Base-by-base conservation (phyloP, 2,888 invertebrate genomes). In the Phragmatobia fuliginosa region DNA sequence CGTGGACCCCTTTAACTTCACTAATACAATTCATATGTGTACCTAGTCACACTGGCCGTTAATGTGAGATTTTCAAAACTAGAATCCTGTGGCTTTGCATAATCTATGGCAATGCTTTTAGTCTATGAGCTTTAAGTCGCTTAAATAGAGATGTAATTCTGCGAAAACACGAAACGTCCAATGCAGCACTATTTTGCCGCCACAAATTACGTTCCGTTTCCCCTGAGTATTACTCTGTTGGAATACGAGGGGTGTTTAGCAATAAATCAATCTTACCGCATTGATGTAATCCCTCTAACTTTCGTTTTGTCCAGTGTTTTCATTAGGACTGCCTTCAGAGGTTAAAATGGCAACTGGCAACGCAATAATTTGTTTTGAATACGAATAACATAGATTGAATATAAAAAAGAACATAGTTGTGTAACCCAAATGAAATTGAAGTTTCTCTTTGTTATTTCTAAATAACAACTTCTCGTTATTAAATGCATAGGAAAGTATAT, bases 251-350 rank as follows among this genome's bases (percentile, higher is more conserved):
- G 90, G 88, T 83, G 85, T 77, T 84, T 82, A 72, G 84, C 77
- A 76, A 90, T 90, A 90, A 90, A 90, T 90, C 90, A 90, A 85
- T 86, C 80, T 62, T 70, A 71, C 76, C 77, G 84, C 86, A 86
- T 80, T 83, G 81, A 87, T 87, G 85, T 88, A 90, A 92, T 90
- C 88, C 88, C 87, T 87, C 82, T 83, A 83, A 82, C 82, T 87
- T 87, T 84, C 79, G 85, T 87, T 88, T 85, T 79, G 82, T 81
- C 78, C 81, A 68, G 71, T 70, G 79, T 84, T 87, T 88, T 87
- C 84, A 84, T 87, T 87, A 79, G 75, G 21, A 45, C 21, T 7
- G 21, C 63, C 81, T 83, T 81, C 67, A 74, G 79, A 80, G 83
- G 84, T 78, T 79, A 73, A 70, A 76, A 73, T 56, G 66, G 68